These are phyloP conservation scores for Sander lucioperca DNA, from an alignment of 2,113 vertebrate species.

Conservation along the genomic window DNA sequence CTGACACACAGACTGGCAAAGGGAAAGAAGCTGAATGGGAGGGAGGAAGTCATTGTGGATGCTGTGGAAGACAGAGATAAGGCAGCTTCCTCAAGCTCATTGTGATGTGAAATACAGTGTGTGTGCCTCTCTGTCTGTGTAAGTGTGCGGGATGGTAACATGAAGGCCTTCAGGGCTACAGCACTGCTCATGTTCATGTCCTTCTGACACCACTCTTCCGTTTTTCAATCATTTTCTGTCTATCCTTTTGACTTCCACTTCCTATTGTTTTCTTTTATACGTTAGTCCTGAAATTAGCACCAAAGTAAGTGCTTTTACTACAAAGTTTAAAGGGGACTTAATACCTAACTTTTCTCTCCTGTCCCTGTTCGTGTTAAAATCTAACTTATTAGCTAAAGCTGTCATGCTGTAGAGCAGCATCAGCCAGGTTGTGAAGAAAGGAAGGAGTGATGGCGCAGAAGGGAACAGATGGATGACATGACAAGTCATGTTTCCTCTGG, in stretches of 20 bases:
- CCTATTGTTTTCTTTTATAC: background rate
- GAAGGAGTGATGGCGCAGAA: constrained; percentile 1
- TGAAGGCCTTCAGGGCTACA: background rate
- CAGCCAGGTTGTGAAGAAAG: constrained; percentile 6
- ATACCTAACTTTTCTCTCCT: background rate
- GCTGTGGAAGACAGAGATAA: constrained; percentile 66
- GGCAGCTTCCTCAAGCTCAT: constrained; percentile 69
- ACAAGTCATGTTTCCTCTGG: constrained; percentile 20
- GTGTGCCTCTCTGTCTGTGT: constrained; percentile 1
- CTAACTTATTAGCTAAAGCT: constrained; percentile 24
- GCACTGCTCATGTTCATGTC: background rate
- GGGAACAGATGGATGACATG: constrained; percentile 9
- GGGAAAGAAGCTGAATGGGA: constrained; percentile 24
- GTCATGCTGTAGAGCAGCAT: constrained; percentile 23
- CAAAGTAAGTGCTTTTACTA: background rate
- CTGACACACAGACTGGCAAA: constrained; percentile 32
- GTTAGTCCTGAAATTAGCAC: background rate
- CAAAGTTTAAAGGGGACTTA: background rate
- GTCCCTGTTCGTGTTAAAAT: background rate
- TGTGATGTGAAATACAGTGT: constrained; percentile 42
- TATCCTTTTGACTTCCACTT: background rate
- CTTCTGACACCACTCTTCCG: background rate
- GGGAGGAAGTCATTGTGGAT: constrained; percentile 62
- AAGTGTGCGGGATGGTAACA: constrained; percentile 10
- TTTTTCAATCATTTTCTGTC: background rate